Evolutionary conservation across 2,888 invertebrate species (phyloP).

Genomic region (Phyllotreta cruciferae): DNA sequence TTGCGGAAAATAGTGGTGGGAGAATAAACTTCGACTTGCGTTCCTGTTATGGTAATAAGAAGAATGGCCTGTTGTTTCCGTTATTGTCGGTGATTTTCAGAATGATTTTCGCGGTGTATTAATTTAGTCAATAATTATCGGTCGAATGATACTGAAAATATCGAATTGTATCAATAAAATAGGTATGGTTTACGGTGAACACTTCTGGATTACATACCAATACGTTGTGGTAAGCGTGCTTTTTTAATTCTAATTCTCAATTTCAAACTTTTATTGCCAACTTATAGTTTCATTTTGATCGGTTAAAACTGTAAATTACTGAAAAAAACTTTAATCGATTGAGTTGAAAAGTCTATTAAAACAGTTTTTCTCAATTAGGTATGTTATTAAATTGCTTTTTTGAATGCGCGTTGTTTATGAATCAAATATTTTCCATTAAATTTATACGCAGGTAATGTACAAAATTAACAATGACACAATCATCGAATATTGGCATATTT

Average conservation of each 20-base stretch:
- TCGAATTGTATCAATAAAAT: conserved; percentile 22
- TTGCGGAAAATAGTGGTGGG: neutral
- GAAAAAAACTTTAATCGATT: neutral
- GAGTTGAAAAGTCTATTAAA: neutral
- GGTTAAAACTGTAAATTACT: conserved; percentile 6
- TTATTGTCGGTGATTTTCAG: too few relatives aligned
- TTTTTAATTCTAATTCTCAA: conserved; percentile 15
- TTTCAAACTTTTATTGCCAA: conserved; percentile 17
- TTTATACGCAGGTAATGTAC: too few relatives aligned
- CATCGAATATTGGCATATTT: too few relatives aligned
- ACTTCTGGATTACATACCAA: conserved; percentile 31
- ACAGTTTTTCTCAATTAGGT: neutral
- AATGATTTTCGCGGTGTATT: neutral
- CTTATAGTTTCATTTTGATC: conserved; percentile 12
- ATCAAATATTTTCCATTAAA: conserved; percentile 12
- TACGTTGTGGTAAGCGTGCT: conserved; percentile 33
- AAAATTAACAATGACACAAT: too few relatives aligned
- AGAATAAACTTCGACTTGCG: conserved; percentile 1
- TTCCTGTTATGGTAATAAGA: too few relatives aligned
- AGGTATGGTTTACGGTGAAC: conserved; percentile 33
- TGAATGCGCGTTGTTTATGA: neutral
- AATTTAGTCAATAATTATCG: neutral
- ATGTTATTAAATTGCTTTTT: neutral
- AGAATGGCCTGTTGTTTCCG: too few relatives aligned
- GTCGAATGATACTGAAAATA: conserved; percentile 29